Percentiles rank a stretch among this genome's conserved stretches.
These are phyloP conservation scores for Atherinosoma microstoma DNA, from an alignment of 2,797 vertebrate species.

Conservation along the genomic window DNA sequence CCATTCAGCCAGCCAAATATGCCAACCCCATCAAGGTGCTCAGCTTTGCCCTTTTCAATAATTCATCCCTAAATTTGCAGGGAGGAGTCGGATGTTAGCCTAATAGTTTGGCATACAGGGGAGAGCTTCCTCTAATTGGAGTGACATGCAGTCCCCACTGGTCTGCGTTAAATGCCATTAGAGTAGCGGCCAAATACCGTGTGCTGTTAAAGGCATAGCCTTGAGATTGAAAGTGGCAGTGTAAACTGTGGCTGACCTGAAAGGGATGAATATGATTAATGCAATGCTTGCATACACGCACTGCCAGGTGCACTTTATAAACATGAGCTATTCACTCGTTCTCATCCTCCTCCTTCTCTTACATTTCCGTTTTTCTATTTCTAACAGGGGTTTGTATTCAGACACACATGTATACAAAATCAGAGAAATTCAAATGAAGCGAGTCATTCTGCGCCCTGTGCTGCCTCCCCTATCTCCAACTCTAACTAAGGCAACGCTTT, in stretches of 20 bases:
- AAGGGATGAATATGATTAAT: constrained; percentile 50
- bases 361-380: neutral
- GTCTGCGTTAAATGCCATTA: constrained; percentile 77
- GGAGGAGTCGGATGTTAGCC: constrained; percentile 61
- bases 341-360: constrained; percentile 4
- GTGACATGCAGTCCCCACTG: constrained; percentile 62
- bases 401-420: constrained; percentile 9
- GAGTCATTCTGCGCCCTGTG: constrained; percentile 21
- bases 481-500: constrained; percentile 57
- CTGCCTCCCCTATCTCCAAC: constrained; percentile 31
- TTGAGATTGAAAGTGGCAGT: constrained; percentile 49
- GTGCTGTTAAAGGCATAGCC: constrained; percentile 45
- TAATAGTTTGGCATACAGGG: constrained; percentile 62
- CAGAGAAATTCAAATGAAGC: constrained; percentile 48
- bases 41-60: constrained; percentile 80
- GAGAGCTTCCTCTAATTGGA: constrained; percentile 72
- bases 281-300: constrained; percentile 26
- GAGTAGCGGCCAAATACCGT: constrained; percentile 64
- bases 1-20: constrained; percentile 66
- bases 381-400: neutral
- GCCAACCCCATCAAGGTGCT: constrained; percentile 75
- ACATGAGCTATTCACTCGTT: constrained; percentile 44
- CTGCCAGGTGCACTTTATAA: constrained; percentile 48
- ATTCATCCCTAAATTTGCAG: constrained; percentile 79
- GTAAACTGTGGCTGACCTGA: constrained; percentile 57